Evolutionary conservation across 2,113 vertebrate genomes (phyloP), one percentile per base, ranked within the genome.

Genomic region (Melanotaenia duboulayi): DNA sequence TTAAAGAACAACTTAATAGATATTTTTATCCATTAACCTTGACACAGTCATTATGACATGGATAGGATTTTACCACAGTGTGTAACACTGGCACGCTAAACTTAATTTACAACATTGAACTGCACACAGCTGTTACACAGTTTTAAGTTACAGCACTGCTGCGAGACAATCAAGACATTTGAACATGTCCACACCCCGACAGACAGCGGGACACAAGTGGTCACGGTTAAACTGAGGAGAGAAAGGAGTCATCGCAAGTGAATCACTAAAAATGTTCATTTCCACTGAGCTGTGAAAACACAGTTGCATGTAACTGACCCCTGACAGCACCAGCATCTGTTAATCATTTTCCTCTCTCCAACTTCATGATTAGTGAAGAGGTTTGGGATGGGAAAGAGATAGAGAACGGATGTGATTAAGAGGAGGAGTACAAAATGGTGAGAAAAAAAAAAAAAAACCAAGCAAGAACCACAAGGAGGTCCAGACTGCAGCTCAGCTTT

Each of bases 301-400:
- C 51, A 44, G 76, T 58, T 66, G 51, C 71, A 57, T 78, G 74
- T 37, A 61, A 52, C 49, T 77, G 44, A 74, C 83, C 78, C 77
- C 51, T 85, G 87, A 86, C 73, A 84, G 78, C 67, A 76, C 44
- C 4, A 65, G 75, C 87, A 88, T 85, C 82, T 88, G 87, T 71
- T 82, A 22, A 62, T 75, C 83, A 74, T 78, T 65, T 81, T 56
- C 40, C 79, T 74, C 76, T 77, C 76, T 85, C 62, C 78, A 82
- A 51, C 68, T 71, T 68, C 76, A 75, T 90, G 84, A 90, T 90
- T 84, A 87, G 77, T 57, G 71, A 71, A 83, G 79, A 86, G 78
- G 83, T 86, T 83, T 71, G 81, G 80, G 83, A 84, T 72, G 75
- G 66, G 68, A 67, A n/a, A 60, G 71, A 70, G 71, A 84, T 84